phyloP scores from a whole-genome alignment of 2,113 vertebrate genomes.

The Hemicordylus capensis region DNA sequence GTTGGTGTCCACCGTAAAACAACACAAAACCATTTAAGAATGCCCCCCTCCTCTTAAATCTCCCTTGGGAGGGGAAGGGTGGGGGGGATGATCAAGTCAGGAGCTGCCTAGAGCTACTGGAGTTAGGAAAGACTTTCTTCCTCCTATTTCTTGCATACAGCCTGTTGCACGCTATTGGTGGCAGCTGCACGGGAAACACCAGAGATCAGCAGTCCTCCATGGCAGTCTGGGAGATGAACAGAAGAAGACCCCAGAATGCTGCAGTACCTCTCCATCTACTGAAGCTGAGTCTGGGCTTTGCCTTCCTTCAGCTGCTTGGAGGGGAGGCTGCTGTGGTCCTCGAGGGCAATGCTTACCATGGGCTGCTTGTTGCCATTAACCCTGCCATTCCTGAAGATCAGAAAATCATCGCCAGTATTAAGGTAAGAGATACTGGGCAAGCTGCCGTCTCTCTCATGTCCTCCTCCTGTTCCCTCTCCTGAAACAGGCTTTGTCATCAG shows the following conservation, averaged over 20 bases:
- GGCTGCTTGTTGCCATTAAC: constrained; percentile 64
- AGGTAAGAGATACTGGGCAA: constrained; percentile 50
- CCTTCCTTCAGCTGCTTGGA: constrained; percentile 12
- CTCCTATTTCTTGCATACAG: constrained; percentile 1
- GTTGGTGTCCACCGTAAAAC: background rate
- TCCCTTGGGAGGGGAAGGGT: background rate
- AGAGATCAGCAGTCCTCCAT: background rate
- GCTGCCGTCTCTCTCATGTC: no score
- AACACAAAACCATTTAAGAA: background rate
- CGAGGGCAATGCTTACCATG: constrained; percentile 65
- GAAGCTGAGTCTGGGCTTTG: constrained; percentile 10
- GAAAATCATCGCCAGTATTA: constrained; percentile 59
- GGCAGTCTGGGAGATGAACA: constrained; percentile 23
- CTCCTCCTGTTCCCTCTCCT: no score
- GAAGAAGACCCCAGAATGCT: background rate
- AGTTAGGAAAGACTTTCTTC: constrained; percentile 39
- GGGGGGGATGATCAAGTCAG: background rate
- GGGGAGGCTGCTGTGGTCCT: constrained; percentile 38
- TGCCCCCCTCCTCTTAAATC: background rate
- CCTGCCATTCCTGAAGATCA: constrained; percentile 57
- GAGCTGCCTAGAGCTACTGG: constrained; percentile 10
- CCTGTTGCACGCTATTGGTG: background rate
- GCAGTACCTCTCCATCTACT: constrained; percentile 8
- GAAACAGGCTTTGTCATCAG: no score
- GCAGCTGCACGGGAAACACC: background rate